A percentile compares a stretch with the other conserved stretches of the same genome.
phyloP scores from a whole-genome alignment of 2,888 invertebrate genomes.

The Caenorhabditis sp. region DNA sequence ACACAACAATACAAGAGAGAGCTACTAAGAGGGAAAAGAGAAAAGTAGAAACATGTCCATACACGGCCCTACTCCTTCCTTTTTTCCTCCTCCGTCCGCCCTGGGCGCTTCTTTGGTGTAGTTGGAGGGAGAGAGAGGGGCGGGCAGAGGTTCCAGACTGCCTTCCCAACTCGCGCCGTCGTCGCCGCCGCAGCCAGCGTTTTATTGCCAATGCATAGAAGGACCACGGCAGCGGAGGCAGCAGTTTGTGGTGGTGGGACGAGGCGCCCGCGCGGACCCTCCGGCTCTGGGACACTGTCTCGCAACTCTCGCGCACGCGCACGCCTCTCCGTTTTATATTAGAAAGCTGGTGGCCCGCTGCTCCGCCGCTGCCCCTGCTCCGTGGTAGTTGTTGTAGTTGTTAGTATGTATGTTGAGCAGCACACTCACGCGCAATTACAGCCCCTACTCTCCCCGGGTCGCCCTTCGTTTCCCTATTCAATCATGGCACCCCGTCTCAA shows the following conservation, averaged over 20 bases:
- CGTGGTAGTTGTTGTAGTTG: slow-evolving; percentile 23
- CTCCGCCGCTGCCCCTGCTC: not conserved
- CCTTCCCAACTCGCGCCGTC: not conserved
- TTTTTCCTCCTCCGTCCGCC: not conserved
- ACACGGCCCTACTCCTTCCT: not conserved
- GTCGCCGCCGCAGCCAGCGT: slow-evolving; percentile 6
- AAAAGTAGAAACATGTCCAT: slow-evolving; percentile 12
- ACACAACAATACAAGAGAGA: slow-evolving; percentile 7
- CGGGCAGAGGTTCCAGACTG: not conserved
- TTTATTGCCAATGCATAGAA: slow-evolving; percentile 51
- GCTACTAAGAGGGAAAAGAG: not conserved
- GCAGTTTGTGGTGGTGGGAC: slow-evolving; percentile 12
- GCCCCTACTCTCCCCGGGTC: slow-evolving; percentile 2
- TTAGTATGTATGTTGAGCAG: slow-evolving; percentile 29
- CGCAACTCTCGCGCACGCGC: not conserved
- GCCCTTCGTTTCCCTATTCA: slow-evolving; percentile 2
- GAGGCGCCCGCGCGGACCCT: slow-evolving; percentile 8
- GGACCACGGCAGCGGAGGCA: slow-evolving; percentile 12
- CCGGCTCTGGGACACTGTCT: slow-evolving; percentile 1
- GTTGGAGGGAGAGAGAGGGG: not conserved
- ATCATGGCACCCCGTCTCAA: slow-evolving; percentile 12
- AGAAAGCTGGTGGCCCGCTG: slow-evolving; percentile 22
- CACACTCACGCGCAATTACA: slow-evolving; percentile 54
- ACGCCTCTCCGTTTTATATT: slow-evolving; percentile 24
- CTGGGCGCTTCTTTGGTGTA: slow-evolving; percentile 5